Percentiles rank a stretch among this genome's conserved stretches.
phyloP scores from a whole-genome alignment of 2,797 vertebrate genomes.

The Rhabdophis nuchalis region DNA sequence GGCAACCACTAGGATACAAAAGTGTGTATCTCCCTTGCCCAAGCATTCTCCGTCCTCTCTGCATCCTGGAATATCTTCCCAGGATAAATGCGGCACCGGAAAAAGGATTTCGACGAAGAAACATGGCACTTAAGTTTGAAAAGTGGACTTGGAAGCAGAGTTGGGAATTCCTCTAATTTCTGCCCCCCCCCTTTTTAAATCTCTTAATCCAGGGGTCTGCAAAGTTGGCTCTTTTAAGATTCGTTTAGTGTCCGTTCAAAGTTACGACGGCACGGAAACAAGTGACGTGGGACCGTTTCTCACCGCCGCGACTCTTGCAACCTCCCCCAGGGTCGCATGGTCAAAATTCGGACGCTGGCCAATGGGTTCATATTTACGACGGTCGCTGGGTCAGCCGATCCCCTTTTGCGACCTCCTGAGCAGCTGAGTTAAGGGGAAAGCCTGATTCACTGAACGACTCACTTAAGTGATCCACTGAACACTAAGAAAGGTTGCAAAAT shows the following conservation, averaged over 20 bases:
- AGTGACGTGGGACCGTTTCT: background rate
- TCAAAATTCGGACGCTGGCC: background rate
- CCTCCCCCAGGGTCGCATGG: too few species aligned
- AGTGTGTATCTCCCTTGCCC: background rate
- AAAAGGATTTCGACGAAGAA: background rate
- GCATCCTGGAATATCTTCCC: background rate
- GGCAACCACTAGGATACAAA: background rate
- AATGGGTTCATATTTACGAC: background rate
- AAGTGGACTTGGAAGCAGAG: background rate
- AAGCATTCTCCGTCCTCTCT: background rate
- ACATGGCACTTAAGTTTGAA: background rate
- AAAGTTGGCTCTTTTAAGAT: too few species aligned
- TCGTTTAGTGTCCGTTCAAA: background rate
- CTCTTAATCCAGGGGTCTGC: too few species aligned
- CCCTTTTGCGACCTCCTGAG: background rate
- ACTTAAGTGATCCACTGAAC: too few species aligned
- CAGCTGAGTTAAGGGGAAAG: accelerated
- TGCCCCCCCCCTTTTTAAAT: too few species aligned
- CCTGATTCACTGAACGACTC: too few species aligned
- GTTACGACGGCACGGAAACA: background rate
- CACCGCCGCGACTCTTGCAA: background rate
- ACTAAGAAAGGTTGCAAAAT: background rate
- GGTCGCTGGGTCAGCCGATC: accelerated
- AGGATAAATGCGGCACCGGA: background rate
- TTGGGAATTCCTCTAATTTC: background rate